These are phyloP conservation scores for Crossocerus cetratus DNA, from an alignment of 2,888 invertebrate genomes.

Conservation along the genomic window DNA sequence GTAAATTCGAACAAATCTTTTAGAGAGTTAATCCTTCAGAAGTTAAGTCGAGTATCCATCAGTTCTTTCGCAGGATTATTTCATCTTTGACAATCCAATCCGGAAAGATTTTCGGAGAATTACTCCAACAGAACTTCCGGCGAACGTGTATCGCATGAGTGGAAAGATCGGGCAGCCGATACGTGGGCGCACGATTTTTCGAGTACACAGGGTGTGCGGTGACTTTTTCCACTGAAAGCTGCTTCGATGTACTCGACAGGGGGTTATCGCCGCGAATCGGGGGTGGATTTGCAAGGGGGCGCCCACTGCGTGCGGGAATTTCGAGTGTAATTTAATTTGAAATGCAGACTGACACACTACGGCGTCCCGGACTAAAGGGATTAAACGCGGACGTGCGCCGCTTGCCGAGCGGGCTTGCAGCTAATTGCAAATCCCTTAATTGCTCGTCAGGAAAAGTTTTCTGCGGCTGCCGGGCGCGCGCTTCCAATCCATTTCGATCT, in stretches of 20 bases:
- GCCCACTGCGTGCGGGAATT: slow-evolving; percentile 44
- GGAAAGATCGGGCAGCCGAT: neutral
- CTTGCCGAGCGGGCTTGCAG: slow-evolving; percentile 61
- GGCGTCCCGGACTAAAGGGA: slow-evolving; percentile 71
- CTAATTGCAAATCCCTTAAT: slow-evolving; percentile 72
- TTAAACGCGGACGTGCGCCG: slow-evolving; percentile 73
- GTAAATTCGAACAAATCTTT: too few species aligned
- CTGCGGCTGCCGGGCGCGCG: slow-evolving; percentile 1
- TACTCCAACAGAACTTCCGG: too few species aligned
- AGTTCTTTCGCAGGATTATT: too few species aligned
- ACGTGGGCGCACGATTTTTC: neutral
- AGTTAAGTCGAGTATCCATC: too few species aligned
- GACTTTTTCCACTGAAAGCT: neutral
- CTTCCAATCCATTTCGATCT: slow-evolving; percentile 3
- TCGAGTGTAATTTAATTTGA: slow-evolving; percentile 73
- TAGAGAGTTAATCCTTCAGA: too few species aligned
- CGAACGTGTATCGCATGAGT: neutral
- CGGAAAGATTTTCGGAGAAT: too few species aligned
- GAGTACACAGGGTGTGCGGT: neutral
- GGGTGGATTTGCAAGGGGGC: slow-evolving; percentile 34
- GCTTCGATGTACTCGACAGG: neutral
- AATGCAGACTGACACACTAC: slow-evolving; percentile 74
- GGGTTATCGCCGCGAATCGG: neutral
- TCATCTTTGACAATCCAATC: too few species aligned
- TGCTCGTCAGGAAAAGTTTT: slow-evolving; percentile 63